phyloP scores from a whole-genome alignment of 2,113 vertebrate species.

The Sterrhoptilus dennistouni region DNA sequence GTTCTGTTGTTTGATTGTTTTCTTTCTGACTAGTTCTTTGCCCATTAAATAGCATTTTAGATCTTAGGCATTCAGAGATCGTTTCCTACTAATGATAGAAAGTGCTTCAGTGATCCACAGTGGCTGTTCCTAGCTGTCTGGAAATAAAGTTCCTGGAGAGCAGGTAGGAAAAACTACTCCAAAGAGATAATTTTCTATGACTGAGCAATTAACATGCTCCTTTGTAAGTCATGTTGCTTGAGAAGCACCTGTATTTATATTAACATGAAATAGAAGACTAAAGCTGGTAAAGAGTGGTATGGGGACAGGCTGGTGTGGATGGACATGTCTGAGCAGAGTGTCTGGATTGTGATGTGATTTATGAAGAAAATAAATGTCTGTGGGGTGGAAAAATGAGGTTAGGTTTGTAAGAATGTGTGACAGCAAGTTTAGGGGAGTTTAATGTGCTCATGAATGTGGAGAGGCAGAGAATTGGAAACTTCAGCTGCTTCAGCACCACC shows the following conservation, averaged over 20 bases:
- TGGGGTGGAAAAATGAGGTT: background rate
- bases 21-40: background rate
- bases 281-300: background rate
- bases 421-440: background rate
- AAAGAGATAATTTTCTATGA: background rate
- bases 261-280: background rate
- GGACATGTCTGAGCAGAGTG: background rate
- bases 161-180: background rate
- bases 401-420: background rate
- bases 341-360: background rate
- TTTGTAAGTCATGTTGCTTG: background rate
- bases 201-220: background rate
- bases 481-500: background rate
- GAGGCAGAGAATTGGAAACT: background rate
- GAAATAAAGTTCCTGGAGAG: background rate
- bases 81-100: background rate
- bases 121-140: background rate
- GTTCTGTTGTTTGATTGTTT: background rate
- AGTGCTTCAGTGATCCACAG: background rate
- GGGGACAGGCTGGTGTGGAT: background rate
- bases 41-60: background rate
- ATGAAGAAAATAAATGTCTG: background rate
- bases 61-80: background rate
- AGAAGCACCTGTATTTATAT: background rate
- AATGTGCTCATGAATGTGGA: rapidly evolving